Evolutionary conservation across 2,888 invertebrate species (phyloP), one percentile per base, ranked within the genome.

Genomic region (Noctua pronuba): DNA sequence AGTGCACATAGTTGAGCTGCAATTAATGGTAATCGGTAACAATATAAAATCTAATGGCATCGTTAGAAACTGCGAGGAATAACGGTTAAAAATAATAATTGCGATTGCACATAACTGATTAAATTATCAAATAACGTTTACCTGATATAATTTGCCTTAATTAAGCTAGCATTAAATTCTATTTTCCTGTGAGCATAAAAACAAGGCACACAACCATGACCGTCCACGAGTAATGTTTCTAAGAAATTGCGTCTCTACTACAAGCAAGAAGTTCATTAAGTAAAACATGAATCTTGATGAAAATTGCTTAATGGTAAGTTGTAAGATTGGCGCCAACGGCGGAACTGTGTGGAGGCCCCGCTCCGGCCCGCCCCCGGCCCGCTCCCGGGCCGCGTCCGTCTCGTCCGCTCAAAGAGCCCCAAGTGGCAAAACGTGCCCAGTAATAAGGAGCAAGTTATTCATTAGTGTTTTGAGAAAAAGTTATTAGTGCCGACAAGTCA

Each of bases 401-500:
- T 82, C 87, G 80, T 77, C 83, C 84, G 82, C 81, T 83, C 83
- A 76, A 86, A 86, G 86, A 82, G 81, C 77, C 88, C 92, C 90
- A 91, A 96, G 95, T 93, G 93, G 93, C 85, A 91, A 92, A 94
- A 95, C 96, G 96, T 96, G 96, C 95, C 90, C 92, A 90, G 96
- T 94, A 96, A 96, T 96, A 96, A 94, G 93, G 90, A 92, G 91
- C 94, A 92, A 93, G 93, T 93, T 95, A 96, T 95, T 96, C 96
- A 96, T 96, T 96, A 95, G 95, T 94, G 95, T 95, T 95, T 95
- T 94, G 92, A 95, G 95, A 95, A 96, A 95, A 95, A 95, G 94
- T 94, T 94, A 94, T 95, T 95, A 95, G 93, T 92, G 94, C 90
- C 91, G 92, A 89, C 92, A 92, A 94, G 93, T 92, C 94, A 93